phyloP scores from a whole-genome alignment of 1,140 invertebrate genomes.

The Galleria mellonella region DNA sequence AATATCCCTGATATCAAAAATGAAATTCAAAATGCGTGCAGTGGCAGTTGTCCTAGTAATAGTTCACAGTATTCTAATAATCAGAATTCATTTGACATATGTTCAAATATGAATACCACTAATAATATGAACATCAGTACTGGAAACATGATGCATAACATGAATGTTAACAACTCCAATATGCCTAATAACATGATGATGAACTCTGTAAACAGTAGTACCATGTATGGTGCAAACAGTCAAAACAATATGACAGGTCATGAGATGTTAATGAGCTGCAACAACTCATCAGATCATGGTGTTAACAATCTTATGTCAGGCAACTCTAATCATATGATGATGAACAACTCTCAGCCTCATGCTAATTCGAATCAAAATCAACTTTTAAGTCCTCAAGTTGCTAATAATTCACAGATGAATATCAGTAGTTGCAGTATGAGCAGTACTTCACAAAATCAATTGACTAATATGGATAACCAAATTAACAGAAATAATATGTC shows the following conservation, averaged over 20 bases:
- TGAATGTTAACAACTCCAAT: conserved; percentile 53
- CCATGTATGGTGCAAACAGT: conserved; percentile 43
- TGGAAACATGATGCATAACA: conserved; percentile 51
- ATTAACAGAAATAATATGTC: conserved; percentile 45
- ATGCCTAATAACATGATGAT: conserved; percentile 60
- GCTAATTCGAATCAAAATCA: conserved; percentile 43
- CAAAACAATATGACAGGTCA: conserved; percentile 50
- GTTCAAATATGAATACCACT: conserved; percentile 45
- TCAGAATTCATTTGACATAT: conserved; percentile 56
- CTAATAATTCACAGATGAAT: conserved; percentile 53
- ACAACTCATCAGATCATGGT: conserved; percentile 46
- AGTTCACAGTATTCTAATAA: conserved; percentile 44
- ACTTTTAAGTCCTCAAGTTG: conserved; percentile 35
- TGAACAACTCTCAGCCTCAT: conserved; percentile 51
- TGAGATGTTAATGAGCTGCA: conserved; percentile 62
- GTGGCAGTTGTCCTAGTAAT: conserved; percentile 56
- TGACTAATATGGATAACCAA: conserved; percentile 47
- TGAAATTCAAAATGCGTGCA: conserved; percentile 60
- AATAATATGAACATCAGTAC: conserved; percentile 46
- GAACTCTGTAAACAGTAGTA: conserved; percentile 44
- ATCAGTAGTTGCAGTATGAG: conserved; percentile 59
- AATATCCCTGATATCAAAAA: conserved; percentile 68
- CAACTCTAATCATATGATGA: conserved; percentile 58
- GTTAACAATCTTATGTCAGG: conserved; percentile 45
- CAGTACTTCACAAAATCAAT: conserved; percentile 38